These are phyloP conservation scores for Eustalomyia histrio DNA, from an alignment of 2,888 invertebrate species.

Conservation along the genomic window DNA sequence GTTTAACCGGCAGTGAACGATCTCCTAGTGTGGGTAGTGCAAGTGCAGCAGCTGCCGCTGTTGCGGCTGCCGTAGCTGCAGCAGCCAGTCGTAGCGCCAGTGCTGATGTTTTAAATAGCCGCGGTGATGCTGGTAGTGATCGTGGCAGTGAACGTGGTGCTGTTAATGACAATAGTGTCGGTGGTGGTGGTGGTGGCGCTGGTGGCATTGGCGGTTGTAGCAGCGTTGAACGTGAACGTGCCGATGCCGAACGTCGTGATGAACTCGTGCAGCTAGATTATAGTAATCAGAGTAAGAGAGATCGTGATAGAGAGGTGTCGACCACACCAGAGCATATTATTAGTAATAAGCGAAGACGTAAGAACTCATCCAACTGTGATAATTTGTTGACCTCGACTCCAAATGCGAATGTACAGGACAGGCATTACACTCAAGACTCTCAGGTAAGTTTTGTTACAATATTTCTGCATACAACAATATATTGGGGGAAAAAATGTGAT, in stretches of 20 bases:
- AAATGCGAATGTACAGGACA: constrained; percentile 81
- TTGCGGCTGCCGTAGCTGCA: constrained; percentile 73
- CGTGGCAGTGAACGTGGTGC: constrained; percentile 67
- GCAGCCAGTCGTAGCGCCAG: constrained; percentile 74
- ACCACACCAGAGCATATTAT: constrained; percentile 80
- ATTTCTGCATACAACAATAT: too few relatives aligned
- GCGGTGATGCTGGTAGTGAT: constrained; percentile 68
- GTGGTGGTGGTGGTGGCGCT: constrained; percentile 62
- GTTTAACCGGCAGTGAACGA: constrained; percentile 75
- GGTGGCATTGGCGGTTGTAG: constrained; percentile 70
- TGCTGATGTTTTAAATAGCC: constrained; percentile 70
- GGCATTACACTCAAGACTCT: constrained; percentile 84
- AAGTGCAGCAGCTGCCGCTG: constrained; percentile 74
- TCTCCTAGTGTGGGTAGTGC: constrained; percentile 78
- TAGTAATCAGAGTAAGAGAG: constrained; percentile 77
- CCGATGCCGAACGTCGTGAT: constrained; percentile 78
- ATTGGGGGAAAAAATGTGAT: too few relatives aligned
- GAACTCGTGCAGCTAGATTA: constrained; percentile 79
- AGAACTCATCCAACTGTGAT: constrained; percentile 84
- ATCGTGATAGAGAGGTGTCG: constrained; percentile 82
- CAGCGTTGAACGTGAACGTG: constrained; percentile 74
- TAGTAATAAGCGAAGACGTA: constrained; percentile 82
- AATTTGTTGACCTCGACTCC: constrained; percentile 82
- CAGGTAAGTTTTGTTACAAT: constrained; percentile 81
- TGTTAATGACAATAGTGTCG: constrained; percentile 61